Base-by-base conservation (phyloP, 2,888 invertebrate genomes). In the Hirtodrosophila alboralis region DNA sequence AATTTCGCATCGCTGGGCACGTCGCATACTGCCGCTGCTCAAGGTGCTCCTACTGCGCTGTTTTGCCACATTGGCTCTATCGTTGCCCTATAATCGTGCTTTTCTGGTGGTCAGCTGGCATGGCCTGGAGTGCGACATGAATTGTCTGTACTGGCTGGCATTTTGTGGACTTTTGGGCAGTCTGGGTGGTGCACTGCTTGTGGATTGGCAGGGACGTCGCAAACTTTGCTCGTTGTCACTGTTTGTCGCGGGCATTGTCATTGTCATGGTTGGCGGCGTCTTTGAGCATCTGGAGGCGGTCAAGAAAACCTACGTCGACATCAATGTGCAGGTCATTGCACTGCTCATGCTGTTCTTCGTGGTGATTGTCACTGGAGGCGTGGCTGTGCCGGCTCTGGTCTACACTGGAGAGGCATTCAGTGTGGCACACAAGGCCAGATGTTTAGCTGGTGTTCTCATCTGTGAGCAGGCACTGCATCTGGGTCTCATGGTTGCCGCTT, bases 401-500 rank as follows among this genome's bases (percentile, higher is more conserved):
- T 89, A 90, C 31, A 73, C 89, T 2, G 75, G 87, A 2, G 90
- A 89, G 45, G 90, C 90, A 1, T 89, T 89, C 18, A 83, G 86
- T 1, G 51, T 84, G 18, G 63, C 80, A 1, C 75, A 85, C 41
- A 89, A 90, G 58, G 69, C 87, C 0, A 53, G 48, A 2, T 89
- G 87, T 21, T 61, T 90, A 38, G 79, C 88, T 9, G 58, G 57
- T 3, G 57, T 90, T 8, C 63, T 89, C 21, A 70, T 84, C 16
- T 59, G 70, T 4, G 89, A 89, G 60, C 84, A 88, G 43, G 37
- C 77, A 1, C 48, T 90, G 9, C 89, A 90, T 8, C 51, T 88
- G 48, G 68, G 65, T 0, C 69, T 89, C 6, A 79, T 83, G 14
- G 16, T 70, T 0, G 54, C 85, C 13, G 70, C 86, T 5, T 83